A percentile compares a stretch with the other conserved stretches of the same genome.
These are phyloP conservation scores for Heliangelus exortis DNA, from an alignment of 2,797 vertebrate species.

Conservation along the genomic window DNA sequence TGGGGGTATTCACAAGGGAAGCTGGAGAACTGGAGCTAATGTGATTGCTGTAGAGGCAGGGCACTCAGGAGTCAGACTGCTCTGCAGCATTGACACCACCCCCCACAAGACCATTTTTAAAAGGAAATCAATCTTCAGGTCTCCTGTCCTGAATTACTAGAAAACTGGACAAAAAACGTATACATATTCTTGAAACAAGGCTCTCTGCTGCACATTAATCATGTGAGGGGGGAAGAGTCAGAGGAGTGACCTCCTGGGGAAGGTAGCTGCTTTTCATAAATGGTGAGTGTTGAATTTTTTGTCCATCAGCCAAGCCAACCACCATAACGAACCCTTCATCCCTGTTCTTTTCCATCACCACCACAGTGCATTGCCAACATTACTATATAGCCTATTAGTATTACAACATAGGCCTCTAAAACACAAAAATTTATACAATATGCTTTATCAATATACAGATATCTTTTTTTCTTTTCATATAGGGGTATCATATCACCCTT, in stretches of 20 bases:
- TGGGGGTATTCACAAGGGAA: neutral
- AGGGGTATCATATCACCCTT: neutral
- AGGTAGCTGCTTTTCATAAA: constrained; percentile 7
- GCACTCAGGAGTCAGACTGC: neutral
- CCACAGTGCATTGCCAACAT: neutral
- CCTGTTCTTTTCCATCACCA: constrained; percentile 7
- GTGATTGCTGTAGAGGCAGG: neutral
- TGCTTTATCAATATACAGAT: neutral
- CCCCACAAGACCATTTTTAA: neutral
- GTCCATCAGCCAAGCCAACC: neutral
- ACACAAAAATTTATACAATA: neutral
- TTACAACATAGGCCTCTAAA: neutral
- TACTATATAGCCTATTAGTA: neutral
- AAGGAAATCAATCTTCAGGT: neutral
- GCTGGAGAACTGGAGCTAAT: neutral
- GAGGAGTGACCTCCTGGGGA: neutral
- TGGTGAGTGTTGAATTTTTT: neutral
- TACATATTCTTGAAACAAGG: neutral
- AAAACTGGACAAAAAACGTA: neutral
- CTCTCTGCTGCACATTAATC: constrained; percentile 18
- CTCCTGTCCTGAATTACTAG: neutral
- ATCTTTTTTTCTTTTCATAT: neutral
- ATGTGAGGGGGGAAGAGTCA: neutral
- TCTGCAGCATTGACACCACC: neutral
- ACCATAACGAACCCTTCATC: neutral